phyloP scores from a whole-genome alignment of 2,797 vertebrate genomes.

The Cirrhinus mrigala region DNA sequence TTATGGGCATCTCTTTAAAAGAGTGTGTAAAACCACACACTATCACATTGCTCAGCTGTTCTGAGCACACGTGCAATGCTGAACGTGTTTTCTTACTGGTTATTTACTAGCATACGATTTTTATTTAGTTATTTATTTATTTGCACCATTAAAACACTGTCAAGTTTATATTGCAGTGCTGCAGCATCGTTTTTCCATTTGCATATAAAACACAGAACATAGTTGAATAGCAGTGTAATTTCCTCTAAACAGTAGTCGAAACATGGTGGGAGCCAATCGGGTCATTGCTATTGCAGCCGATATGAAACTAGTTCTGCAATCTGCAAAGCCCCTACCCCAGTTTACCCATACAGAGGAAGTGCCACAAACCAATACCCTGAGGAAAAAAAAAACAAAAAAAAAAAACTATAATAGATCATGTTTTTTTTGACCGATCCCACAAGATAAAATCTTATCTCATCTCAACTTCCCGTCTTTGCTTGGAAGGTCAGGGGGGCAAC shows the following conservation, averaged over 20 bases:
- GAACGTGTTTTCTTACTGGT: neutral
- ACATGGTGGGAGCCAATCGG: slow-evolving; percentile 47
- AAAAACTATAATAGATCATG: slow-evolving; percentile 3
- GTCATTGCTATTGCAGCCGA: slow-evolving; percentile 44
- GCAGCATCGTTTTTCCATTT: neutral
- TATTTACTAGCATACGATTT: neutral
- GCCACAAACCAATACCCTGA: slow-evolving; percentile 47
- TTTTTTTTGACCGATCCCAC: neutral
- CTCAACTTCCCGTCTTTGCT: neutral
- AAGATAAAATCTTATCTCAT: slow-evolving; percentile 29
- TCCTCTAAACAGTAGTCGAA: neutral
- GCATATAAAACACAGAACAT: neutral
- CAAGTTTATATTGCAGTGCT: neutral
- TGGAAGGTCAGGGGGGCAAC: slow-evolving; percentile 19
- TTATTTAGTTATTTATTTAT: too few relatives aligned
- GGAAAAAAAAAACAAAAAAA: slow-evolving; percentile 22
- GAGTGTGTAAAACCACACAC: slow-evolving; percentile 10
- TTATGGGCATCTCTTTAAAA: neutral
- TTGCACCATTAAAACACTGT: neutral
- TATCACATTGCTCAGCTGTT: slow-evolving; percentile 25
- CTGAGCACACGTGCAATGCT: neutral
- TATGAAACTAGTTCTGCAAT: slow-evolving; percentile 42
- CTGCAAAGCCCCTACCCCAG: slow-evolving; percentile 50
- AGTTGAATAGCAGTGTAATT: neutral
- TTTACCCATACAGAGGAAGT: slow-evolving; percentile 46